A percentile compares a stretch with the other conserved stretches of the same genome.
These are phyloP conservation scores for Semotilus atromaculatus DNA, from an alignment of 2,797 vertebrate species.

Conservation along the genomic window DNA sequence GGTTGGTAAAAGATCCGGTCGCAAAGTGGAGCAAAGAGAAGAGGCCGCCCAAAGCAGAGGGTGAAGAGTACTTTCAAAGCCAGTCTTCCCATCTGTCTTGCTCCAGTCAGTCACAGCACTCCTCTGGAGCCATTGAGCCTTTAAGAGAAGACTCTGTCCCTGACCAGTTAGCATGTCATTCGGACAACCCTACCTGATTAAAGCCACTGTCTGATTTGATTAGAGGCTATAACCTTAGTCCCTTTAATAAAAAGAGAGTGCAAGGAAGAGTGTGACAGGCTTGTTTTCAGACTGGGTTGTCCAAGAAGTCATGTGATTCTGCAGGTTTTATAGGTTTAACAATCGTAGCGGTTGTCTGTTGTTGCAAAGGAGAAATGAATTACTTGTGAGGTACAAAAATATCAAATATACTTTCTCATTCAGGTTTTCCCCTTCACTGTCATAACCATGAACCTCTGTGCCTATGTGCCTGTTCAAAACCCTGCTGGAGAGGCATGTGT, in stretches of 20 bases:
- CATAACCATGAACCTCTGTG: constrained; percentile 44
- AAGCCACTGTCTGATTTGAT: background rate
- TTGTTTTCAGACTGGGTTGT: constrained; percentile 32
- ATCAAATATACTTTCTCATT: constrained; percentile 49
- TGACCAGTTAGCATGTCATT: constrained; percentile 56
- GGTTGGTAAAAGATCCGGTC: constrained; percentile 56
- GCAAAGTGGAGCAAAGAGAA: constrained; percentile 42
- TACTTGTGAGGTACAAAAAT: constrained; percentile 37
- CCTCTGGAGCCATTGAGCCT: constrained; percentile 67
- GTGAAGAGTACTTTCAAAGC: constrained; percentile 76
- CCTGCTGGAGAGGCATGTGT: constrained; percentile 15
- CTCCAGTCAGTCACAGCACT: constrained; percentile 79
- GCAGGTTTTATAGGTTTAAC: background rate
- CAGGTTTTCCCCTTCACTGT: constrained; percentile 56
- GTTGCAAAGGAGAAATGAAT: constrained; percentile 12
- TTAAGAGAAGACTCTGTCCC: constrained; percentile 66
- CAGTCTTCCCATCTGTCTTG: constrained; percentile 72
- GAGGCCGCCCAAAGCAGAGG: constrained; percentile 70
- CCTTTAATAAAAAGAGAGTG: constrained; percentile 9
- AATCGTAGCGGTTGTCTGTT: constrained; percentile 38
- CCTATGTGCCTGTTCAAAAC: constrained; percentile 61
- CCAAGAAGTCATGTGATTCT: constrained; percentile 9
- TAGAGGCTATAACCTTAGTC: constrained; percentile 42
- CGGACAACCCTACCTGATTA: constrained; percentile 55
- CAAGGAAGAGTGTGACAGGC: background rate